Base-by-base conservation (phyloP, 2,888 invertebrate genomes). In the Meta bourneti region DNA sequence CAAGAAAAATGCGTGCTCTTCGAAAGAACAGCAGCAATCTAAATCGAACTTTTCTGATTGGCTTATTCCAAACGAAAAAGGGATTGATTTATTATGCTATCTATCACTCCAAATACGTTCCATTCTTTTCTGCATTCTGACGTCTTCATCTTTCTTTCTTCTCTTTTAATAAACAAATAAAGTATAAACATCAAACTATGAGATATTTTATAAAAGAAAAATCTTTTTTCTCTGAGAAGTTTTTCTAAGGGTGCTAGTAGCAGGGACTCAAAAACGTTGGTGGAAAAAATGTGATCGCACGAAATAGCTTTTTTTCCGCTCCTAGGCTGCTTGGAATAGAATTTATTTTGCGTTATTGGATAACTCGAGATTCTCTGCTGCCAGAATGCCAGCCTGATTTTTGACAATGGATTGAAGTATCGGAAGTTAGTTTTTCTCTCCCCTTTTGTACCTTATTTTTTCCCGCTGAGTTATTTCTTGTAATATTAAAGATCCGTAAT, bases 281-380 rank as follows among this genome's bases (percentile, higher is more conserved):
- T 20, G 51, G 78, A 74, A 77, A 71, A 51, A 83, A 71, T 5
- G 7, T 16, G 61, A 61, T 61, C 61, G 19, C 72, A 84, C 71
- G 75, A 83, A 89, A 89, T 83, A 69, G 89, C 78, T 83, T 89
- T 88, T 89, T 16, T 54, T 49, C 77, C 7, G 11, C 48, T 77
- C 48, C 11, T 9, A 20, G 52, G 11, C 54, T 61, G 79, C 51
- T 51, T n/a, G 34, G 48, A 89, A 84, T 84, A 69, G 83, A 89
- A 89, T 89, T 89, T 89, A 84, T 89, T 84, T 84, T 54, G 78
- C 74, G 78, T 83, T 89, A 89, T 89, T 89, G 89, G 83, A 78
- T 84, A 89, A 84, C 83, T 89, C 71, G 69, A 74, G 70, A 80
- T 80, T 87, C 79, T 77, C n/a, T 61, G n/a, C n/a, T 52, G 54